Conservation (phyloP, 2,797 vertebrate genomes). For the Staurois parvus region DNA sequence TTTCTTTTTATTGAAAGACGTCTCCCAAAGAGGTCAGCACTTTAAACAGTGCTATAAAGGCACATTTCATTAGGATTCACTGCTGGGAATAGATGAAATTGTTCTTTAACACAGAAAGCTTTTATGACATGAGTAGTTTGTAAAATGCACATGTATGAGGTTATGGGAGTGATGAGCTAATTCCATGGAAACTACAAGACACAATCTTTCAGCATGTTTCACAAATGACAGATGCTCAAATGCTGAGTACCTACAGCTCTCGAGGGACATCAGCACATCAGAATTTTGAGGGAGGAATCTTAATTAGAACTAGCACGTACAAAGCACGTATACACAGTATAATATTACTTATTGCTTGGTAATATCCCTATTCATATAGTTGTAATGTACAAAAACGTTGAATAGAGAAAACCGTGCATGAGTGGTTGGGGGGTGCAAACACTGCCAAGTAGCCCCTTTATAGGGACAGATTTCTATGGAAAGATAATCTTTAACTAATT, state of each 20-base stretch:
- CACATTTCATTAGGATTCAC: slow-evolving; percentile 41
- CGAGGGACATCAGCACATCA: background rate
- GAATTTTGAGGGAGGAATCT: background rate
- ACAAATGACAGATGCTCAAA: slow-evolving; percentile 7
- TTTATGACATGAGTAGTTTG: slow-evolving; percentile 33
- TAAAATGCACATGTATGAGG: slow-evolving; percentile 10
- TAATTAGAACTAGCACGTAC: background rate
- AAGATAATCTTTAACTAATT: no score
- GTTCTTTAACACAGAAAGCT: slow-evolving; percentile 41
- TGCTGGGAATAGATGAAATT: slow-evolving; percentile 51
- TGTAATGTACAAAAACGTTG: no score
- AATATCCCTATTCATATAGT: no score
- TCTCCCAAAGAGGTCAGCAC: slow-evolving; percentile 52
- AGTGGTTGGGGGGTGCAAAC: no score
- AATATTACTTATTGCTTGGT: no score
- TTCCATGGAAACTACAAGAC: slow-evolving; percentile 13
- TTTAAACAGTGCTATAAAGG: slow-evolving; percentile 48
- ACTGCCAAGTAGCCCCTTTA: no score
- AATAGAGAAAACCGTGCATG: no score
- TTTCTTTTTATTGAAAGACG: slow-evolving; percentile 45
- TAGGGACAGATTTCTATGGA: no score
- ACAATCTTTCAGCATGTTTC: background rate
- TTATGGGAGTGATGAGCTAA: slow-evolving; percentile 22
- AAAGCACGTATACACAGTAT: no score
- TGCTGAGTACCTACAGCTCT: background rate